Evolutionary conservation across 1,140 invertebrate genomes (phyloP).

Genomic region (Vanessa tameamea): DNA sequence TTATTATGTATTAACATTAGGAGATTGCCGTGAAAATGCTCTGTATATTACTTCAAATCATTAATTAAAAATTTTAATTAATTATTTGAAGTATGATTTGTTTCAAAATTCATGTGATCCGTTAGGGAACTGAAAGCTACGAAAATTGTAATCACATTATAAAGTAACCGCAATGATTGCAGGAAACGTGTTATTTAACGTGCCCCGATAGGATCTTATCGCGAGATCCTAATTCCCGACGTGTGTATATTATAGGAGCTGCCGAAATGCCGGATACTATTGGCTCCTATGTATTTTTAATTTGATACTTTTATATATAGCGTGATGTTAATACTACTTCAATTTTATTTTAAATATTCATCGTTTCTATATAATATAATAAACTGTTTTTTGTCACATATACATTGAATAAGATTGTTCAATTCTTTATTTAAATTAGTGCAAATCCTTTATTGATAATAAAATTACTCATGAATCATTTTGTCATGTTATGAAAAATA

Average conservation of each 20-base stretch:
- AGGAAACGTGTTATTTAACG: slow-evolving; percentile 80
- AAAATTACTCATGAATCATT: no score
- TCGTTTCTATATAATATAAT: not conserved
- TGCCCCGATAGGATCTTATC: slow-evolving; percentile 77
- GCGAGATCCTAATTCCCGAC: slow-evolving; percentile 74
- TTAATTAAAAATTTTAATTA: no score
- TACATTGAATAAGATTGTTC: no score
- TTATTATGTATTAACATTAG: no score
- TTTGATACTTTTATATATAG: slow-evolving; percentile 31
- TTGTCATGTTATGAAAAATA: not conserved
- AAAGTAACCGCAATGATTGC: slow-evolving; percentile 76
- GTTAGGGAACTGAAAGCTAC: slow-evolving; percentile 44
- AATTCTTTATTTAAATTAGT: no score
- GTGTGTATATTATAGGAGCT: slow-evolving; percentile 80
- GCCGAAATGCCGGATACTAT: slow-evolving; percentile 57
- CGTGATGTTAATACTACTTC: slow-evolving; percentile 16
- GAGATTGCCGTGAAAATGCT: no score
- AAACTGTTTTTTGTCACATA: no score
- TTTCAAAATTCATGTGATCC: not conserved
- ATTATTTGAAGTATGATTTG: no score
- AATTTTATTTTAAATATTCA: no score
- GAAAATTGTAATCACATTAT: slow-evolving; percentile 77
- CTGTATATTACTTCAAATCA: no score
- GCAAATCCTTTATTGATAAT: no score
- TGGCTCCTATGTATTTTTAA: slow-evolving; percentile 16